These are phyloP conservation scores for Parascotia fuliginaria DNA, from an alignment of 2,888 invertebrate species.

Conservation along the genomic window DNA sequence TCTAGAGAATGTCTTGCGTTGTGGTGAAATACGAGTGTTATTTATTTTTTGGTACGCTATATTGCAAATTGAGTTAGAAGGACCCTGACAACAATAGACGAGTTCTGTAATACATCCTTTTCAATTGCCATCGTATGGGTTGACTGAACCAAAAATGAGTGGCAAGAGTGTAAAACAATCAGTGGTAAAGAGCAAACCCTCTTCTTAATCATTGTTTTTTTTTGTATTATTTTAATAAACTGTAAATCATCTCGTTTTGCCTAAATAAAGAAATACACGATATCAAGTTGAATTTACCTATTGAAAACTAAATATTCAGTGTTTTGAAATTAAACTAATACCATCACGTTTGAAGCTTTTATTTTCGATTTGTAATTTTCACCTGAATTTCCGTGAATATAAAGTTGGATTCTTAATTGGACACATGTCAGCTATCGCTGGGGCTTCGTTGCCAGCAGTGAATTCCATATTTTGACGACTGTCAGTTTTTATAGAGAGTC, in stretches of 20 bases:
- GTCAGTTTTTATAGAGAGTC: slow-evolving; percentile 27
- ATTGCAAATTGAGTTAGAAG: neutral
- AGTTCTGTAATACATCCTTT: slow-evolving; percentile 1
- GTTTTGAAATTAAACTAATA: too few species aligned
- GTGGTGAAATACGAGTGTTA: neutral
- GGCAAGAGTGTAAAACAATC: neutral
- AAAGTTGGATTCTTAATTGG: slow-evolving; percentile 55
- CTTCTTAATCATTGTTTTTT: neutral
- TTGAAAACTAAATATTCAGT: too few species aligned
- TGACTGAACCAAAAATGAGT: neutral
- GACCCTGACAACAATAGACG: neutral
- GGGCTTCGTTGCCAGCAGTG: slow-evolving; percentile 39
- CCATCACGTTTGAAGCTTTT: neutral
- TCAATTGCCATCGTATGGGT: slow-evolving; percentile 8
- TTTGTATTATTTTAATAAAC: too few species aligned
- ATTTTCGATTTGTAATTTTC: slow-evolving; percentile 35
- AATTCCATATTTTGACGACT: slow-evolving; percentile 47
- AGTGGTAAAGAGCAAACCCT: neutral
- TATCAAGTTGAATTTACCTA: too few species aligned
- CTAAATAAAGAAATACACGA: too few species aligned
- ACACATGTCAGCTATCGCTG: slow-evolving; percentile 50
- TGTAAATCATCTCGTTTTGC: too few species aligned
- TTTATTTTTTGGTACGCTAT: neutral
- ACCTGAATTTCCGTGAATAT: slow-evolving; percentile 35
- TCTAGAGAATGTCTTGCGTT: neutral